A percentile compares a stretch with the other conserved stretches of the same genome.
Conservation (phyloP, 2,888 invertebrate genomes). For the Patella depressa region DNA sequence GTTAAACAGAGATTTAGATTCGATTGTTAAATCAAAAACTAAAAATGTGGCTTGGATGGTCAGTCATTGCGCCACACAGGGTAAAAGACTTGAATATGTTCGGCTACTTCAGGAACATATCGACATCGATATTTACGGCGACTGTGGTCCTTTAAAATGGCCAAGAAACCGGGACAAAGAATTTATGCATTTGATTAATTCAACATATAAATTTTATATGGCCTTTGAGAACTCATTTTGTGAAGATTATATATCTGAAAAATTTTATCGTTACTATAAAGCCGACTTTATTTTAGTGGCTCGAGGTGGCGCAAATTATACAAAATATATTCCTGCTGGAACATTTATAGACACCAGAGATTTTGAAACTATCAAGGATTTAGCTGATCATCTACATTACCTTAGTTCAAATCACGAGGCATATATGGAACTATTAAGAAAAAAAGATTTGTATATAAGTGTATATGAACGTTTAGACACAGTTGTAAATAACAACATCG, state of each 20-base stretch:
- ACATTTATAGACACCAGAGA: not conserved
- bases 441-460: not conserved
- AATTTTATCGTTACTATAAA: not conserved
- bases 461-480: not conserved
- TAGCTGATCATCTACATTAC: not conserved
- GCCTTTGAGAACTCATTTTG: not conserved
- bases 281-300: not conserved
- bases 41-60: not conserved
- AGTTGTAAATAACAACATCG: too few species aligned
- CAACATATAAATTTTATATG: not conserved
- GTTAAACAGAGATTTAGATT: not conserved
- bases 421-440: not conserved
- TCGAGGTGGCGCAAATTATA: slow-evolving; percentile 1
- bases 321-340: not conserved
- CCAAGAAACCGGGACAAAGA: not conserved
- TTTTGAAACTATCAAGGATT: not conserved
- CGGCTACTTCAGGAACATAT: not conserved
- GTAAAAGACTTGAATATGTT: not conserved
- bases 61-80: not conserved
- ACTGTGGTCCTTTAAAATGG: not conserved
- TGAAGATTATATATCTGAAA: not conserved
- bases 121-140: not conserved
- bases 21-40: not conserved
- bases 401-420: not conserved
- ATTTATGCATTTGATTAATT: not conserved